Conservation (phyloP, 1,140 invertebrate species). For the Harpegnathos saltator region DNA sequence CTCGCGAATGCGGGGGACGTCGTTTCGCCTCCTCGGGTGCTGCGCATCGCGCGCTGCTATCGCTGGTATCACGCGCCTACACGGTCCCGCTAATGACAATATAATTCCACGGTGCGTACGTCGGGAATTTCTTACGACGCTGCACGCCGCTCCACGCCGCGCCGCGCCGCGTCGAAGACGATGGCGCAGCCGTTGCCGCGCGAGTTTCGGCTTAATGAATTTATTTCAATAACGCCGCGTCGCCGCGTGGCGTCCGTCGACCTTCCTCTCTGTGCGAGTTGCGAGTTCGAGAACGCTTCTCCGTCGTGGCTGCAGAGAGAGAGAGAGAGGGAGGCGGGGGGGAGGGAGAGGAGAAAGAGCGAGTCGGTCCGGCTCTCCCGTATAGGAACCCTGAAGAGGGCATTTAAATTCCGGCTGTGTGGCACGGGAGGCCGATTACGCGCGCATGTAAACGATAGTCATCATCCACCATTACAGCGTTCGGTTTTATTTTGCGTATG, state of each 20-base stretch:
- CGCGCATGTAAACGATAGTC: conserved; percentile 72
- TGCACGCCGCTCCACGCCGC: too few species aligned
- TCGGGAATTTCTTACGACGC: conserved; percentile 66
- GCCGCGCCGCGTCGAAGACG: not conserved
- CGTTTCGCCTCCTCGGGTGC: conserved; percentile 5
- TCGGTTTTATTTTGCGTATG: conserved; percentile 54
- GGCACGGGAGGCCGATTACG: conserved; percentile 59
- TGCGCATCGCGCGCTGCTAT: conserved; percentile 18
- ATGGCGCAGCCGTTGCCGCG: conserved; percentile 42
- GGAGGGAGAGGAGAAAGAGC: conserved; percentile 4
- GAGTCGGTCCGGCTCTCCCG: not conserved
- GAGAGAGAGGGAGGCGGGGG: not conserved
- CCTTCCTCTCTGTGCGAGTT: conserved; percentile 41
- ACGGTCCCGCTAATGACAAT: conserved; percentile 78
- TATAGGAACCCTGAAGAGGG: conserved; percentile 48
- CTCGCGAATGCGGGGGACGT: not conserved
- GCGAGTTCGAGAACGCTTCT: not conserved
- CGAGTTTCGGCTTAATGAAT: conserved; percentile 73
- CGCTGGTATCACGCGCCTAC: conserved; percentile 15
- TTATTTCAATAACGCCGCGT: conserved; percentile 71
- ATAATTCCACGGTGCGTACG: conserved; percentile 76
- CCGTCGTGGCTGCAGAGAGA: not conserved
- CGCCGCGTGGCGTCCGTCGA: conserved; percentile 67
- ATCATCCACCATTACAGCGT: conserved; percentile 67
- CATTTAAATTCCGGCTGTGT: conserved; percentile 70